These are phyloP conservation scores for Plebejus argus DNA, from an alignment of 2,888 invertebrate genomes.

Conservation along the genomic window DNA sequence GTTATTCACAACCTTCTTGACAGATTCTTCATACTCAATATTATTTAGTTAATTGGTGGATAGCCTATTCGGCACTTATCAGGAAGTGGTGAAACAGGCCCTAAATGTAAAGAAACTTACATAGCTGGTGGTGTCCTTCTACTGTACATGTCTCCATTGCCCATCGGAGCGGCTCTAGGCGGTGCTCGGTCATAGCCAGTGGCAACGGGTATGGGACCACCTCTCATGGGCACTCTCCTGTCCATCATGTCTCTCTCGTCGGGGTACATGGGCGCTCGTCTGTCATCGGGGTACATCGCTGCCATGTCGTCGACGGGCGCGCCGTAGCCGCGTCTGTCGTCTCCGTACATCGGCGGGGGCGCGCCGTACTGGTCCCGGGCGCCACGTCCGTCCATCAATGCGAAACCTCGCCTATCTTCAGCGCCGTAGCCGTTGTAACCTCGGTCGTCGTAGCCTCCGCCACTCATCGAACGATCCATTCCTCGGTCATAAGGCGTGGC, in stretches of 20 bases:
- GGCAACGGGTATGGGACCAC: constrained; percentile 54
- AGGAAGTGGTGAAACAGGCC: too few relatives aligned
- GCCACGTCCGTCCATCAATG: constrained; percentile 64
- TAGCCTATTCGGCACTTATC: too few relatives aligned
- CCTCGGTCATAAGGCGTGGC: constrained; percentile 60
- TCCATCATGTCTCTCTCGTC: constrained; percentile 69
- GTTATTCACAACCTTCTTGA: too few relatives aligned
- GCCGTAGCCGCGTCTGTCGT: constrained; percentile 54
- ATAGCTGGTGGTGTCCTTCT: constrained; percentile 66
- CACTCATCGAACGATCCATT: constrained; percentile 54
- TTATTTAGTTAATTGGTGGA: too few relatives aligned
- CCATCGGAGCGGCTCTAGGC: constrained; percentile 59
- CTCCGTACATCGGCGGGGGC: constrained; percentile 57
- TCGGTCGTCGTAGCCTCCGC: constrained; percentile 66
- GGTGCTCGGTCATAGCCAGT: constrained; percentile 62
- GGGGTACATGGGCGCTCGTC: constrained; percentile 62
- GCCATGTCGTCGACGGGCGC: constrained; percentile 49
- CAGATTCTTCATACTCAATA: too few relatives aligned
- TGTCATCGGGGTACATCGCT: constrained; percentile 54
- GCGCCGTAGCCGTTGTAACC: constrained; percentile 67
- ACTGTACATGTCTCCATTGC: constrained; percentile 76
- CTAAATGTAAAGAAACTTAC: constrained; percentile 50
- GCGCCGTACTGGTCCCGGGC: constrained; percentile 65
- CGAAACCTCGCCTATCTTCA: constrained; percentile 71
- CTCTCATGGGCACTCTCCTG: constrained; percentile 57